Base-by-base conservation (phyloP, 1,140 invertebrate genomes). In the Brachystomella parvula region DNA sequence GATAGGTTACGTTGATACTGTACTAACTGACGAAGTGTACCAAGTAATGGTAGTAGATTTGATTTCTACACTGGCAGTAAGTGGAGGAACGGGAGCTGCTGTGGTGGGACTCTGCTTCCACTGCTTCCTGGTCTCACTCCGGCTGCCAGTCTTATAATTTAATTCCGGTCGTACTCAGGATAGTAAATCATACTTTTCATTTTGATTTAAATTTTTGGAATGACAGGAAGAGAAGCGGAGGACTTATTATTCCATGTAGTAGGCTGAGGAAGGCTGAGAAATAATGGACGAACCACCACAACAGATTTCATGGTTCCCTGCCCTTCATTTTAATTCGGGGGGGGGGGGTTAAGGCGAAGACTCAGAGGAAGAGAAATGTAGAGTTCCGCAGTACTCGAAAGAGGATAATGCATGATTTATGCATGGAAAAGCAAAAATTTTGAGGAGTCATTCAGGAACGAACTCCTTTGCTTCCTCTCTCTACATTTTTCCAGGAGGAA, bases 151-250 rank as follows among this genome's bases (percentile, higher is more conserved):
- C n/a, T n/a, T n/a, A n/a, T n/a, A n/a, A n/a, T n/a, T n/a, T n/a
- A n/a, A n/a, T n/a, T n/a, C n/a, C n/a, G n/a, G n/a, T n/a, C n/a
- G n/a, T n/a, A n/a, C n/a, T n/a, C n/a, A n/a, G n/a, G n/a, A n/a
- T n/a, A n/a, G 21, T 57, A 24, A 21, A 57, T 57, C 53, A 57
- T 29, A 57, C 28, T 57, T n/a, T 21, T 24, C n/a, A 57, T 57
- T 29, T 39, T 39, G 6, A 39, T 39, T 39, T 39, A 39, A 39
- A 39, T 39, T 9, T n/a, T 19, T 39, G 35, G 19, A 39, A 39
- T 39, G 35, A 39, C 35, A 39, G 35, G 6, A 9, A 19, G 19
- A 39, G 19, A 39, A 9, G 35, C 19, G 6, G 35, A 39, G 35
- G 19, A 39, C 6, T 6, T 9, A 39, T 39, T 39, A 39, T 39